A percentile compares a stretch with the other conserved stretches of the same genome.
phyloP scores from a whole-genome alignment of 2,797 vertebrate genomes.

The Parauchenoglanis ngamensis region DNA sequence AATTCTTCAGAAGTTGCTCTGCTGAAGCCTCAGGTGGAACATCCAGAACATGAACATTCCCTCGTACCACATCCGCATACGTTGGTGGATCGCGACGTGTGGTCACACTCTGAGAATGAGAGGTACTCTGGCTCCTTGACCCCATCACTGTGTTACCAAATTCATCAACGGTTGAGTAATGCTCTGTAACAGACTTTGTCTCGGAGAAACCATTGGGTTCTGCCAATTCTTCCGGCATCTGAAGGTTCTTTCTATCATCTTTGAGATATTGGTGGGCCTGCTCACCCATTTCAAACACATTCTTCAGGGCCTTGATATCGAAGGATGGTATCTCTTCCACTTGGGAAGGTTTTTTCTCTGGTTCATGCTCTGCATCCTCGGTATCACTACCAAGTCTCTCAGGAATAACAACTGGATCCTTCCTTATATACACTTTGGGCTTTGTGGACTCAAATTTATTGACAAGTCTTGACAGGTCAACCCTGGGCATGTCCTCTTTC shows the following conservation, averaged over 20 bases:
- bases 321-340: constrained; percentile 73
- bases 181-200: constrained; percentile 68
- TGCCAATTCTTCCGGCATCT: constrained; percentile 65
- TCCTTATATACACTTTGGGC: constrained; percentile 71
- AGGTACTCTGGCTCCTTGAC: constrained; percentile 62
- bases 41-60: constrained; percentile 74
- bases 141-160: constrained; percentile 72
- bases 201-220: constrained; percentile 67
- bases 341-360: constrained; percentile 57
- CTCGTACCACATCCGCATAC: constrained; percentile 89
- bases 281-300: constrained; percentile 81
- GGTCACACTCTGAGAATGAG: constrained; percentile 68
- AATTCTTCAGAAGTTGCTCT: constrained; percentile 80
- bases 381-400: constrained; percentile 77
- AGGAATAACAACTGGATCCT: constrained; percentile 72
- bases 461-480: constrained; percentile 73
- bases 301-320: constrained; percentile 79
- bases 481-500: constrained; percentile 76
- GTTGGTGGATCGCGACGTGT: constrained; percentile 83
- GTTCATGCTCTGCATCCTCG: constrained; percentile 71
- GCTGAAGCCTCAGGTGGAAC: constrained; percentile 76
- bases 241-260: constrained; percentile 74
- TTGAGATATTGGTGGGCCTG: constrained; percentile 73
- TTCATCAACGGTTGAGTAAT: constrained; percentile 74
- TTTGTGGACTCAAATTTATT: constrained; percentile 80